Evolutionary conservation across 2,797 vertebrate species (phyloP).

Genomic region (Mergus octosetaceus): DNA sequence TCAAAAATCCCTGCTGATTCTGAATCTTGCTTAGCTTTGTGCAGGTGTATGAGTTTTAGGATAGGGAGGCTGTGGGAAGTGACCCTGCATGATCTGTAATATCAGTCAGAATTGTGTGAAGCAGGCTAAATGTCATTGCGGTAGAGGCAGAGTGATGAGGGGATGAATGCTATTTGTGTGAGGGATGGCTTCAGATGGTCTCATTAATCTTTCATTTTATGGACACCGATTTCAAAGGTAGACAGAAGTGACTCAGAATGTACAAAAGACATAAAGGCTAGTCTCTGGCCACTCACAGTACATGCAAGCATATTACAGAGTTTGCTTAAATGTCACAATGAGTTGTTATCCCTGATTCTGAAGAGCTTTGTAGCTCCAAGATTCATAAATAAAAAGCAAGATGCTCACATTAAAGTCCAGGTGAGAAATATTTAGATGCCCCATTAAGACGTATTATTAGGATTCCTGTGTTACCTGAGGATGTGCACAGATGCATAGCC

Average conservation of each 20-base stretch:
- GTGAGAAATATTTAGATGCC: neutral
- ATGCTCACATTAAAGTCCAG: neutral
- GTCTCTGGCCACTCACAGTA: neutral
- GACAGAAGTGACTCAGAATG: slow-evolving; percentile 5
- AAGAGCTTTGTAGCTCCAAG: neutral
- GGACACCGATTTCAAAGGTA: slow-evolving; percentile 36
- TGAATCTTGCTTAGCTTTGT: neutral
- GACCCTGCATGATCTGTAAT: slow-evolving; percentile 13
- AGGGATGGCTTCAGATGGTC: slow-evolving; percentile 15
- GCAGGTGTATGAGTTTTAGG: neutral
- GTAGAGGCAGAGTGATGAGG: slow-evolving; percentile 27
- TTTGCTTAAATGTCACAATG: neutral
- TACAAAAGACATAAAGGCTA: neutral
- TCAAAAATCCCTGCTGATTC: slow-evolving; percentile 24
- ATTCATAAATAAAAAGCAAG: neutral
- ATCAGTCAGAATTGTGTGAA: slow-evolving; percentile 47
- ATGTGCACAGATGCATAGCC: neutral
- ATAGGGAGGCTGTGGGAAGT: slow-evolving; percentile 9
- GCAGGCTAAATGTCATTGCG: slow-evolving; percentile 43
- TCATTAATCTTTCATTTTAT: slow-evolving; percentile 69
- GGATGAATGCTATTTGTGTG: slow-evolving; percentile 30
- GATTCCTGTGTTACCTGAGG: neutral
- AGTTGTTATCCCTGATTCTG: neutral
- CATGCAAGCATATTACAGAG: neutral
- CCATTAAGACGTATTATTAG: neutral